A percentile compares a stretch with the other conserved stretches of the same genome.
Evolutionary conservation across 2,113 vertebrate genomes (phyloP).

Genomic region (Chinchilla lanigera): DNA sequence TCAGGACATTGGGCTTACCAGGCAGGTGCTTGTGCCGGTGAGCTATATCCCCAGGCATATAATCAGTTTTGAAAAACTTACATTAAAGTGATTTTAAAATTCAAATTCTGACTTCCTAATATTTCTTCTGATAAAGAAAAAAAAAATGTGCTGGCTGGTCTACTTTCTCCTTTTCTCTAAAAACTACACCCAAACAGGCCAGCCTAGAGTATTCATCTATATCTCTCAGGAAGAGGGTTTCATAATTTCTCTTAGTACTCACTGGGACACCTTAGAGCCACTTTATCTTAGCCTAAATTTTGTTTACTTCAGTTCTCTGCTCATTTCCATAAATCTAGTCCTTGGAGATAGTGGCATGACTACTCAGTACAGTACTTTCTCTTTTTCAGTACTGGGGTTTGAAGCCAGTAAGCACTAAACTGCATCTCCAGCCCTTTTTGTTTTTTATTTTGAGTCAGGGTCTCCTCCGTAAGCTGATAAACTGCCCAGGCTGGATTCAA

Average conservation of each 20-base stretch:
- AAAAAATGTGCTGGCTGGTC: not conserved
- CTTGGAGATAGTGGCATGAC: not conserved
- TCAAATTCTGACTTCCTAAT: slow-evolving; percentile 47
- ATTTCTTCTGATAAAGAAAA: slow-evolving; percentile 19
- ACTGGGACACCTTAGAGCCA: not conserved
- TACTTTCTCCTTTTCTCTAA: not conserved
- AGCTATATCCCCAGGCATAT: too few relatives aligned
- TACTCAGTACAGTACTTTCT: not conserved
- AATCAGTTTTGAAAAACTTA: slow-evolving; percentile 1
- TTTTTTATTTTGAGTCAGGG: not conserved
- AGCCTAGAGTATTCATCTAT: not conserved
- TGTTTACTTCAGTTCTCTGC: not conserved
- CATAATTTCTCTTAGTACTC: not conserved
- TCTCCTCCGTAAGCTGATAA: not conserved
- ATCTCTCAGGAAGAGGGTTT: not conserved
- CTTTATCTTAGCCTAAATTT: not conserved
- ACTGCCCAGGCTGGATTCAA: not conserved
- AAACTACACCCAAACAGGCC: not conserved
- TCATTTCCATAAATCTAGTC: not conserved
- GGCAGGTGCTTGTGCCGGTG: too few relatives aligned
- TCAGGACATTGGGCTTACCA: too few relatives aligned
- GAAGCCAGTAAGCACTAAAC: not conserved
- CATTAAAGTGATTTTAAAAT: not conserved
- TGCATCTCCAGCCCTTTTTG: not conserved
- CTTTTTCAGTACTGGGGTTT: not conserved